phyloP scores from a whole-genome alignment of 2,888 invertebrate species.

The Dione juno region DNA sequence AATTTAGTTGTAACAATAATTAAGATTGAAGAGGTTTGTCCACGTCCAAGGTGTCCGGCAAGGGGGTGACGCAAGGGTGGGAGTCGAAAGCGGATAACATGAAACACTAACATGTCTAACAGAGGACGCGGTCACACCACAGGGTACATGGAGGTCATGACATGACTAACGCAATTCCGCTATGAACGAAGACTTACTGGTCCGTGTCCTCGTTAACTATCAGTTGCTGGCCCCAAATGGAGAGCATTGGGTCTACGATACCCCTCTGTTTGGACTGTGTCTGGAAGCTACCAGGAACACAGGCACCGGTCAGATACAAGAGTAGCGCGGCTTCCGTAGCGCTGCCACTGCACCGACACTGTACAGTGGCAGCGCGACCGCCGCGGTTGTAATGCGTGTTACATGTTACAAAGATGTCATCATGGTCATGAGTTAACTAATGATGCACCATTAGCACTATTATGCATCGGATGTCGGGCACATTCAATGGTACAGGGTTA shows the following conservation, averaged over 20 bases:
- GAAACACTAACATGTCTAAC: slow-evolving; percentile 69
- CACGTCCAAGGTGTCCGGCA: slow-evolving; percentile 58
- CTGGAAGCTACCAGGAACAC: slow-evolving; percentile 88
- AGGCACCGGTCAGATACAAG: slow-evolving; percentile 66
- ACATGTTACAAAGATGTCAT: slow-evolving; percentile 46
- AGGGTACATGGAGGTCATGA: slow-evolving; percentile 51
- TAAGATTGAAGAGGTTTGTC: slow-evolving; percentile 51
- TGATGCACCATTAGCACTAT: slow-evolving; percentile 44
- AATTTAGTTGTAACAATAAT: slow-evolving; percentile 16
- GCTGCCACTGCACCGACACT: slow-evolving; percentile 37
- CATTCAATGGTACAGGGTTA: slow-evolving; percentile 50
- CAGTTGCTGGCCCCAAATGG: slow-evolving; percentile 99
- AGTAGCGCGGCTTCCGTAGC: slow-evolving; percentile 40
- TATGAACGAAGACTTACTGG: slow-evolving; percentile 90
- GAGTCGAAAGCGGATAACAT: slow-evolving; percentile 65
- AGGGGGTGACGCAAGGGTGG: slow-evolving; percentile 57
- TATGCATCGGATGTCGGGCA: slow-evolving; percentile 45
- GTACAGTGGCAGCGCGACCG: slow-evolving; percentile 39
- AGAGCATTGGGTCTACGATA: slow-evolving; percentile 99
- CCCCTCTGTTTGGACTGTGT: slow-evolving; percentile 96
- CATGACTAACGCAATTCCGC: slow-evolving; percentile 65
- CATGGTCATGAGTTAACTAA: slow-evolving; percentile 46
- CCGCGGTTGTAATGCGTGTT: slow-evolving; percentile 42
- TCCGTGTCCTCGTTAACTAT: slow-evolving; percentile 98
- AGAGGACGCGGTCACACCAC: slow-evolving; percentile 70